A percentile compares a stretch with the other conserved stretches of the same genome.
phyloP scores from a whole-genome alignment of 2,113 vertebrate species.

The Burhinus bistriatus region DNA sequence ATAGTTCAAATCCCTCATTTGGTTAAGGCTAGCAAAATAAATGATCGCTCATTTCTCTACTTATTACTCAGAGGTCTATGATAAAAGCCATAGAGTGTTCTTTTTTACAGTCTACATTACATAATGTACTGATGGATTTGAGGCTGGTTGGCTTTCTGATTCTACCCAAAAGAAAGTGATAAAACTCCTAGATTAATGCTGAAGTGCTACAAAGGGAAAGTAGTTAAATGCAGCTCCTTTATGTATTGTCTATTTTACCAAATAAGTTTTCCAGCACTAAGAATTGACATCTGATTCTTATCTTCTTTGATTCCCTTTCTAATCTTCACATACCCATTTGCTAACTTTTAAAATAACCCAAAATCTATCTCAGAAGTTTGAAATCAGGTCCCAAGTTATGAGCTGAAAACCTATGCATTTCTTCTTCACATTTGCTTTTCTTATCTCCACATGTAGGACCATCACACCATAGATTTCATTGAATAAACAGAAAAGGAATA shows the following conservation, averaged over 20 bases:
- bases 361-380: neutral
- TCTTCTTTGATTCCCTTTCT: neutral
- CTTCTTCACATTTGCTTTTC: neutral
- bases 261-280: neutral
- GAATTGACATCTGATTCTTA: neutral
- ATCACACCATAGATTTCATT: neutral
- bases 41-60: neutral
- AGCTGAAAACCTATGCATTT: neutral
- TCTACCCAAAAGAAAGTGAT: neutral
- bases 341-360: neutral
- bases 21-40: neutral
- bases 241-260: neutral
- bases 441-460: neutral
- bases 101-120: neutral
- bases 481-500: neutral
- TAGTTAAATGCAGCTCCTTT: neutral
- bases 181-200: neutral
- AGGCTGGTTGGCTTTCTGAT: neutral
- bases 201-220: neutral
- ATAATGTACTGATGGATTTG: neutral
- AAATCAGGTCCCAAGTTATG: neutral
- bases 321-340: neutral
- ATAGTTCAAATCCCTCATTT: neutral
- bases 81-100: neutral
- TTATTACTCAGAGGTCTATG: neutral